Evolutionary conservation across 2,113 vertebrate species (phyloP).

Genomic region (Strigops habroptila): DNA sequence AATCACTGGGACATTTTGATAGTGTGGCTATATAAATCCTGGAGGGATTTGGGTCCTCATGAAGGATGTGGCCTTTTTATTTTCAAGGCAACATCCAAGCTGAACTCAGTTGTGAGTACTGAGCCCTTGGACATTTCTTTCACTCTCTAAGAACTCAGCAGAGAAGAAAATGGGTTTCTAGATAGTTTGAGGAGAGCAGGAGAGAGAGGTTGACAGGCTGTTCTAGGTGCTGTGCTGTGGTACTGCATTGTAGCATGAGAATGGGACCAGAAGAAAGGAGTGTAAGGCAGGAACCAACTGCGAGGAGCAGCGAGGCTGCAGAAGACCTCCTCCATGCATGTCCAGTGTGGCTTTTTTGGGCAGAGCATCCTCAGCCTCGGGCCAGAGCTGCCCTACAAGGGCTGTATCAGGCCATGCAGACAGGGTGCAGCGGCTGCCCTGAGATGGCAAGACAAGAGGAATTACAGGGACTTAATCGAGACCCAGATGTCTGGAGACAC

Average conservation of each 20-base stretch:
- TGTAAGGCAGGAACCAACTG: not conserved
- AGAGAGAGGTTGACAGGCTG: not conserved
- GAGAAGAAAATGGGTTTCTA: slow-evolving; percentile 14
- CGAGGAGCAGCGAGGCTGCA: not conserved
- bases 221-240: not conserved
- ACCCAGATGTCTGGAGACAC: not conserved
- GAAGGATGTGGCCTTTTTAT: not conserved
- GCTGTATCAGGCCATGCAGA: not conserved
- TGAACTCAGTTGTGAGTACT: not conserved
- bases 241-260: accelerated
- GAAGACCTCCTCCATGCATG: not conserved
- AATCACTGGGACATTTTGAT: not conserved
- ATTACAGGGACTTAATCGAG: not conserved
- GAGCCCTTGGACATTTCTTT: not conserved
- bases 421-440: not conserved
- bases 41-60: not conserved
- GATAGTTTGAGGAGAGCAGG: not conserved
- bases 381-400: not conserved
- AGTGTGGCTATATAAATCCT: not conserved
- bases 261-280: not conserved
- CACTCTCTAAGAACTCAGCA: not conserved
- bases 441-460: not conserved
- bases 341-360: not conserved
- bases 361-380: not conserved
- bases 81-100: not conserved